phyloP scores from a whole-genome alignment of 2,888 invertebrate genomes.

The Blera fallax region DNA sequence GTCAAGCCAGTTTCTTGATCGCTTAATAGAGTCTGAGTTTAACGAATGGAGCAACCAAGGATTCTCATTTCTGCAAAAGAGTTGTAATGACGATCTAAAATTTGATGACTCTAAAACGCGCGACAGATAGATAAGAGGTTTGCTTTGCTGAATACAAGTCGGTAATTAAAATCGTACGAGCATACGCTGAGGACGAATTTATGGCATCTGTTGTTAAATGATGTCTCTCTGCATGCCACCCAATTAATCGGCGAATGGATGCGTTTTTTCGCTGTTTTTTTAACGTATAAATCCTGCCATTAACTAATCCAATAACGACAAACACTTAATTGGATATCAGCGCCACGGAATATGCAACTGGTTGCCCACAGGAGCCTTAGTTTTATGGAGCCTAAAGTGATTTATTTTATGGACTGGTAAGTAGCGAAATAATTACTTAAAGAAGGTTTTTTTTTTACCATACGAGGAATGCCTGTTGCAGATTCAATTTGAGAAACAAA shows the following conservation, averaged over 20 bases:
- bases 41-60: no score
- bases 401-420: background rate
- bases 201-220: background rate
- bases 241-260: background rate
- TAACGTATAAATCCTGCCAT: background rate
- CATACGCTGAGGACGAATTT: background rate
- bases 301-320: background rate
- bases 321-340: background rate
- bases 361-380: background rate
- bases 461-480: no score
- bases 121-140: background rate
- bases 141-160: background rate
- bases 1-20: background rate
- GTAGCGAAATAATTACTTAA: background rate
- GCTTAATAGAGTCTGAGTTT: background rate
- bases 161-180: background rate
- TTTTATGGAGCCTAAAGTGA: background rate
- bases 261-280: background rate
- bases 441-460: no score
- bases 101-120: background rate
- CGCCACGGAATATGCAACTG: background rate
- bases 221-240: background rate
- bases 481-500: no score
- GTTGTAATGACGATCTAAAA: background rate
- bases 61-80: background rate